Percentiles rank a stretch among this genome's conserved stretches.
These are phyloP conservation scores for Barnardius zonarius DNA, from an alignment of 2,113 vertebrate genomes.

Conservation along the genomic window DNA sequence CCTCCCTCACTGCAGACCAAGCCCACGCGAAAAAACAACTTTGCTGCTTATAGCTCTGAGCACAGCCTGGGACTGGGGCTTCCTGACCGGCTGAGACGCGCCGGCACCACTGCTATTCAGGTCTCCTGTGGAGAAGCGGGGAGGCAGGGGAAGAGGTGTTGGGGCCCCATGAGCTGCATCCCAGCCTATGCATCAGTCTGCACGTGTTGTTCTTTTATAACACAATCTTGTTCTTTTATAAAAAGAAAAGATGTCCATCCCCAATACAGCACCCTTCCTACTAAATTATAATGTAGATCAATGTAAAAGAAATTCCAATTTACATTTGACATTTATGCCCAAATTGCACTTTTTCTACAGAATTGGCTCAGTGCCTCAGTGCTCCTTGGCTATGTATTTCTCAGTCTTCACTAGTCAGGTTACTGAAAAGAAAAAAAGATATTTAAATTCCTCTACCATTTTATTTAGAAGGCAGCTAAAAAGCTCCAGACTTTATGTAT, in stretches of 20 bases:
- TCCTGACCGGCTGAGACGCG: rapidly evolving
- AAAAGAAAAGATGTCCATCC: neutral
- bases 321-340: neutral
- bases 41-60: neutral
- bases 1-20: neutral
- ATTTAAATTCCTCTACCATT: neutral
- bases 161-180: neutral
- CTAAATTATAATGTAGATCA: neutral
- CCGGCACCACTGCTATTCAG: neutral
- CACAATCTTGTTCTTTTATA: neutral
- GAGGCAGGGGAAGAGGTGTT: neutral
- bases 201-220: neutral
- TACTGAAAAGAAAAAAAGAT: neutral
- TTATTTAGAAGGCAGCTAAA: constrained; percentile 7
- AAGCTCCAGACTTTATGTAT: neutral
- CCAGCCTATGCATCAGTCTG: neutral
- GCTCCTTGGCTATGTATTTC: neutral
- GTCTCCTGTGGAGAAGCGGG: neutral
- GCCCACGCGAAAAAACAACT: neutral
- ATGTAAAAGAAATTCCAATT: constrained; percentile 3
- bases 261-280: constrained; percentile 9
- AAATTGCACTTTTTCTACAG: neutral
- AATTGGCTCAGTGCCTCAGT: neutral
- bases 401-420: neutral
- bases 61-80: rapidly evolving